Percentiles rank a stretch among this genome's conserved stretches.
Evolutionary conservation across 2,113 vertebrate genomes (phyloP).

Genomic region (Muntiacus muntjak): DNA sequence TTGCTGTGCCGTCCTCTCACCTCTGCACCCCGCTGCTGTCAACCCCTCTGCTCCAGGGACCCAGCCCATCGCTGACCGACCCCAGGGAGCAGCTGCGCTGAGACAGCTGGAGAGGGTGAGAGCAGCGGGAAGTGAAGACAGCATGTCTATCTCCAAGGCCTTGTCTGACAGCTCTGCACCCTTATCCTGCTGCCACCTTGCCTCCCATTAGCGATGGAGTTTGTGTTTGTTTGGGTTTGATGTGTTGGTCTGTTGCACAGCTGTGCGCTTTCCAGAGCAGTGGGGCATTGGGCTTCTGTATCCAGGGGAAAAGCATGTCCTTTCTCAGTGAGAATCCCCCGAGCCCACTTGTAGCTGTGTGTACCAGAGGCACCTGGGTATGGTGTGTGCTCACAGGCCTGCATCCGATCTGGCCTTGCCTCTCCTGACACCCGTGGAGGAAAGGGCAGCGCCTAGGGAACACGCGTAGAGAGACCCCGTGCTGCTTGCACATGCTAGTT

Average conservation of each 20-base stretch:
- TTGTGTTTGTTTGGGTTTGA: slow-evolving; percentile 29
- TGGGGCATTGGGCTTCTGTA: neutral
- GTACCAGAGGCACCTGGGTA: neutral
- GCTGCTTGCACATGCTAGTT: neutral
- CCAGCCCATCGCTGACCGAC: neutral
- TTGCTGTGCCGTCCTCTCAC: neutral
- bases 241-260: slow-evolving; percentile 27
- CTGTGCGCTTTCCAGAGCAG: slow-evolving; percentile 10
- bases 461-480: neutral
- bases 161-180: slow-evolving; percentile 54
- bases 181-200: neutral
- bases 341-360: neutral
- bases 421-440: slow-evolving; percentile 22
- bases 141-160: slow-evolving; percentile 25
- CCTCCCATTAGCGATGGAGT: neutral
- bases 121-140: slow-evolving; percentile 14
- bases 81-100: neutral
- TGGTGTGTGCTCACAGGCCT: neutral
- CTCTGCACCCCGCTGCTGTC: slow-evolving; percentile 4
- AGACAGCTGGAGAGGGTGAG: neutral
- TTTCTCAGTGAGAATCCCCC: neutral
- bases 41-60: neutral
- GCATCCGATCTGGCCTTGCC: neutral
- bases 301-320: neutral
- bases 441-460: neutral